These are phyloP conservation scores for Tortrix viridana DNA, from an alignment of 2,888 invertebrate genomes.

Conservation along the genomic window DNA sequence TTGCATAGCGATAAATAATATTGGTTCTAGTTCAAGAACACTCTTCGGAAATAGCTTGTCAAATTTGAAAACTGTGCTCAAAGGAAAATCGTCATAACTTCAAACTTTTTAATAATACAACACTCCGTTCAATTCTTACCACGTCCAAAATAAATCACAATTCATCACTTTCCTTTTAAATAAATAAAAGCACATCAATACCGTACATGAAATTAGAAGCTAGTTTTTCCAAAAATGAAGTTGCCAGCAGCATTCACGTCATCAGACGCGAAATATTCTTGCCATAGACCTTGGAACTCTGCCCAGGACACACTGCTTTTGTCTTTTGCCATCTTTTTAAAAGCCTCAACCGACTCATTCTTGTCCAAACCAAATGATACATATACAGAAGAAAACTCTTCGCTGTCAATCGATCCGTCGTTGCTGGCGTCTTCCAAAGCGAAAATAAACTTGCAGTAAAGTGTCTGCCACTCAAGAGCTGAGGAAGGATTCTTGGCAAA, in stretches of 20 bases:
- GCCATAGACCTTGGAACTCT: constrained; percentile 92
- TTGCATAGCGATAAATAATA: no score
- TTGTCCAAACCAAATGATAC: constrained; percentile 90
- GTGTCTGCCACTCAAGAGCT: constrained; percentile 92
- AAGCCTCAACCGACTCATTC: constrained; percentile 90
- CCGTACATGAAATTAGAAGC: constrained; percentile 79
- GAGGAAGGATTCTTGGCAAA: constrained; percentile 89
- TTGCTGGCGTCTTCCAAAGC: constrained; percentile 93
- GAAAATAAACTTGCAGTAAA: constrained; percentile 94
- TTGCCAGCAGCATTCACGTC: constrained; percentile 91
- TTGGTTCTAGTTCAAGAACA: no score
- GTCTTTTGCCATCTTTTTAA: constrained; percentile 91
- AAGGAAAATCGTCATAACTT: neutral
- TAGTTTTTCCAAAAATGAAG: constrained; percentile 93
- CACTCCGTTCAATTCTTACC: constrained; percentile 20
- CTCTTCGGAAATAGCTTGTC: no score
- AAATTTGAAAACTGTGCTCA: neutral
- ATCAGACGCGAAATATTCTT: constrained; percentile 93
- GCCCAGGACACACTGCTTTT: constrained; percentile 88
- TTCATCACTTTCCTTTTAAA: constrained; percentile 2
- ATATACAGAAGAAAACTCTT: constrained; percentile 92
- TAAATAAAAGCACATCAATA: constrained; percentile 21
- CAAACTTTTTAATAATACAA: constrained; percentile 9
- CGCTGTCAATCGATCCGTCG: constrained; percentile 89
- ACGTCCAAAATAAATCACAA: constrained; percentile 16